These are phyloP conservation scores for Noctua janthe DNA, from an alignment of 2,888 invertebrate species.

Conservation along the genomic window DNA sequence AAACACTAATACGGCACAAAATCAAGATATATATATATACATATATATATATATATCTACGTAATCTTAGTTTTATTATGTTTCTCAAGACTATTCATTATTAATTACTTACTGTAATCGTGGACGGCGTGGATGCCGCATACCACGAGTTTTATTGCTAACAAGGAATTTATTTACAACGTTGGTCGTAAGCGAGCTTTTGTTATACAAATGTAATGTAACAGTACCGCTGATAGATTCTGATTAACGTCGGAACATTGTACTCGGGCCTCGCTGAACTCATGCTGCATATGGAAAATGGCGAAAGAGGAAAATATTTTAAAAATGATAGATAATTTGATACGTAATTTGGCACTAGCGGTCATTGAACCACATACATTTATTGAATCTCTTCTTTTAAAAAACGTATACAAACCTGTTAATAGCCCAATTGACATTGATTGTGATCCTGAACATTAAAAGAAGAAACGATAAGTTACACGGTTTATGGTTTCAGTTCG, in stretches of 20 bases:
- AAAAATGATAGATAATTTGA: neutral
- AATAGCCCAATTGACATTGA: no score
- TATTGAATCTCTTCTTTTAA: no score
- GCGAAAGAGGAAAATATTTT: neutral
- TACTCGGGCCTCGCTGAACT: conserved; percentile 35
- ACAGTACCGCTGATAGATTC: conserved; percentile 73
- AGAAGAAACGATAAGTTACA: no score
- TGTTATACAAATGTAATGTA: conserved; percentile 78
- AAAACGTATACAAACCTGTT: no score
- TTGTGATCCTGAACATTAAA: no score
- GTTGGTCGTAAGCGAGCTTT: conserved; percentile 69
- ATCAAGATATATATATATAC: neutral
- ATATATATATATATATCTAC: neutral
- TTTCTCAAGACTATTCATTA: conserved; percentile 51
- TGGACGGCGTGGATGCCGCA: conserved; percentile 69
- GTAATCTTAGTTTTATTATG: conserved; percentile 33
- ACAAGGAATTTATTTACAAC: conserved; percentile 74
- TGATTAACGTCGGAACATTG: conserved; percentile 70
- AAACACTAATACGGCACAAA: neutral
- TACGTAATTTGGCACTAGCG: neutral
- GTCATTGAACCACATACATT: no score
- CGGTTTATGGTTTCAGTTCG: no score
- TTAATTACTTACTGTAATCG: conserved; percentile 36
- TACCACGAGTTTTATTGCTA: conserved; percentile 69
- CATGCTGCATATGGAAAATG: neutral